Evolutionary conservation across 2,888 invertebrate genomes (phyloP).

Genomic region (Aleiodes alternator): DNA sequence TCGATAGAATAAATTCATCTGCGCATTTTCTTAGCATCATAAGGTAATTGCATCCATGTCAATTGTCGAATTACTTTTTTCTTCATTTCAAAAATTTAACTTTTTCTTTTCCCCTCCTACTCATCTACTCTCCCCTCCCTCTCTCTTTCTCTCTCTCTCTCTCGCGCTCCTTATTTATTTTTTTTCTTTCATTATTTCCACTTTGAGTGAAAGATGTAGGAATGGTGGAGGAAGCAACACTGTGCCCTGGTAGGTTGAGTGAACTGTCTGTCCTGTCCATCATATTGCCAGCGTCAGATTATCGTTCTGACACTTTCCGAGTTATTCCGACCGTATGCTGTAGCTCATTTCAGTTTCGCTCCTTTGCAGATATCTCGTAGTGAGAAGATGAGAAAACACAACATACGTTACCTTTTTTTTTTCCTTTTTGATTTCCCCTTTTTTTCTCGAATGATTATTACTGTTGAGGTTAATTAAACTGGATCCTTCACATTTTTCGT

Average conservation of each 20-base stretch:
- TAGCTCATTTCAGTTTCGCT: conserved; percentile 43
- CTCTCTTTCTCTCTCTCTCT: not conserved
- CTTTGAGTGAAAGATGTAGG: conserved; percentile 48
- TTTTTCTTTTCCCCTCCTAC: conserved; percentile 9
- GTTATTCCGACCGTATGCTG: conserved; percentile 72
- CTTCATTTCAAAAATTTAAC: not conserved
- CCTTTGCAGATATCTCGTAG: conserved; percentile 41
- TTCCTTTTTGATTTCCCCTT: conserved; percentile 46
- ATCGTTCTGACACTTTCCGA: conserved; percentile 76
- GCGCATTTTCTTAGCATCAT: conserved; percentile 4
- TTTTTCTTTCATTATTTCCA: not conserved
- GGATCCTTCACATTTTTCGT: not conserved
- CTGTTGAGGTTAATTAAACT: too few species aligned
- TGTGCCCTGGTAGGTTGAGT: conserved; percentile 58
- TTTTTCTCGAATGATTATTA: conserved; percentile 32
- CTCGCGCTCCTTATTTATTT: not conserved
- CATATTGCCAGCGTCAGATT: conserved; percentile 75
- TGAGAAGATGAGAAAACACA: conserved; percentile 43
- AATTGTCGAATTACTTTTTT: conserved; percentile 20
- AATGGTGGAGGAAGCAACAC: conserved; percentile 48
- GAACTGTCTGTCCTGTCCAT: conserved; percentile 70
- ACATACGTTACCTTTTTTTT: conserved; percentile 40
- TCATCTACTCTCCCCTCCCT: not conserved
- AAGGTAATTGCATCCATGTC: conserved; percentile 6
- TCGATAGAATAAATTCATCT: not conserved